These are phyloP conservation scores for Thelaira solivaga DNA, from an alignment of 2,888 invertebrate genomes.

Conservation along the genomic window DNA sequence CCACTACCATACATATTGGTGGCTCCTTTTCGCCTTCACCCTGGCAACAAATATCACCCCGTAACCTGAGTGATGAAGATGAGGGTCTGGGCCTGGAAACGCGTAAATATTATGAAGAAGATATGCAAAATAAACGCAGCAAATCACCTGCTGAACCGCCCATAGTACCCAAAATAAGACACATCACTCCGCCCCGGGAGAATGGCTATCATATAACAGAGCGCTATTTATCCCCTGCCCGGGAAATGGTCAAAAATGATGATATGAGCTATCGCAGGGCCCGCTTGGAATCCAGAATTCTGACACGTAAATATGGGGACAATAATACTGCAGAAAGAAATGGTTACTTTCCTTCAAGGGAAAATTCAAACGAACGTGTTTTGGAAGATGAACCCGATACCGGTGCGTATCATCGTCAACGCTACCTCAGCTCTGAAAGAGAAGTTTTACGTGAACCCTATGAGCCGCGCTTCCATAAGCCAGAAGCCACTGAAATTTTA, in stretches of 20 bases:
- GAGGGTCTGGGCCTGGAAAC: conserved; percentile 87
- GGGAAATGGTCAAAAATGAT: conserved; percentile 68
- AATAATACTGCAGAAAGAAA: conserved; percentile 77
- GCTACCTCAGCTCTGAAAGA: conserved; percentile 68
- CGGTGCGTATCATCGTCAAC: conserved; percentile 51
- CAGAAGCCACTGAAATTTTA: conserved; percentile 69
- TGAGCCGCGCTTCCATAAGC: conserved; percentile 70
- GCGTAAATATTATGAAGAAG: conserved; percentile 77
- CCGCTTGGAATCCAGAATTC: conserved; percentile 85
- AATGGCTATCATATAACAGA: conserved; percentile 70
- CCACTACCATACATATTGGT: conserved; percentile 69
- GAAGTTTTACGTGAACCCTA: conserved; percentile 62
- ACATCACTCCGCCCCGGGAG: conserved; percentile 78
- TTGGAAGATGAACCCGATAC: conserved; percentile 74
- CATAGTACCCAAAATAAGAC: conserved; percentile 81
- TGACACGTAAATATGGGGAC: conserved; percentile 79
- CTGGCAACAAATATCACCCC: conserved; percentile 75
- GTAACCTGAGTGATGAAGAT: conserved; percentile 84
- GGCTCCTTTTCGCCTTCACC: conserved; percentile 73
- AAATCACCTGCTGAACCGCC: conserved; percentile 79
- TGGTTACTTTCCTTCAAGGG: conserved; percentile 72
- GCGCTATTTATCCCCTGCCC: conserved; percentile 79
- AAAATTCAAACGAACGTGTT: conserved; percentile 78
- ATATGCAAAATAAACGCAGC: conserved; percentile 60
- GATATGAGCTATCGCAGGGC: conserved; percentile 84